Conservation (phyloP, 2,797 vertebrate species). For the Neostethus bicornis region DNA sequence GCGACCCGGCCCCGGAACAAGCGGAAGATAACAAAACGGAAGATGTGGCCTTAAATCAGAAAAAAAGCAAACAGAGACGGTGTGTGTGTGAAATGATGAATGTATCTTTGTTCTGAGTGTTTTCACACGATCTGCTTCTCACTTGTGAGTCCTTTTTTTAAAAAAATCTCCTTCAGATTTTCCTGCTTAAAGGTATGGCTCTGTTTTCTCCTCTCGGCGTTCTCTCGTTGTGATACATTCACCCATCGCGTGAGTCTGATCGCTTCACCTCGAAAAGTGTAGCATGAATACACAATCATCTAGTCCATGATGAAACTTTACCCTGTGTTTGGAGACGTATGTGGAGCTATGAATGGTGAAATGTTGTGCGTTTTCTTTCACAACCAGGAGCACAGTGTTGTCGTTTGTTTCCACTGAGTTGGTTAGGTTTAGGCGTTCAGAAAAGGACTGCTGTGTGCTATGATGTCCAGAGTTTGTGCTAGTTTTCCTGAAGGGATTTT, state of each 20-base stretch:
- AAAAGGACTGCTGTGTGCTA: conserved; percentile 51
- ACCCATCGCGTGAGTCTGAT: conserved; percentile 5
- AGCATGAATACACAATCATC: conserved; percentile 32
- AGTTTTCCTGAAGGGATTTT: conserved; percentile 55
- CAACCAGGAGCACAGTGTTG: conserved; percentile 63
- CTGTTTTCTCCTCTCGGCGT: conserved; percentile 32
- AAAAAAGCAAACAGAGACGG: conserved; percentile 16
- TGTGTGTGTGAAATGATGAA: conserved; percentile 17
- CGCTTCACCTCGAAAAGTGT: conserved; percentile 9
- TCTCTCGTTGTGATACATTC: background rate
- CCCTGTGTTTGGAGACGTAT: conserved; percentile 59
- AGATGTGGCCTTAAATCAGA: background rate
- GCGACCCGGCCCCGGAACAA: no score
- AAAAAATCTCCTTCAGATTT: conserved; percentile 33
- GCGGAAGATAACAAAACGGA: no score
- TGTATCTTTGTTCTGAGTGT: conserved; percentile 37
- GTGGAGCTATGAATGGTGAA: conserved; percentile 44
- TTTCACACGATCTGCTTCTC: conserved; percentile 12
- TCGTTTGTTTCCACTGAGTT: conserved; percentile 58
- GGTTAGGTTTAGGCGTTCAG: conserved; percentile 43
- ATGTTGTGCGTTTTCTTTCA: conserved; percentile 55
- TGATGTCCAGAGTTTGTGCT: conserved; percentile 51
- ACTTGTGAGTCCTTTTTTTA: conserved; percentile 4
- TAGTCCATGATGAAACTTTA: conserved; percentile 41
- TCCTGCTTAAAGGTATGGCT: conserved; percentile 37